Conservation (phyloP, 1,140 invertebrate species). For the Scaptomyza graminum region DNA sequence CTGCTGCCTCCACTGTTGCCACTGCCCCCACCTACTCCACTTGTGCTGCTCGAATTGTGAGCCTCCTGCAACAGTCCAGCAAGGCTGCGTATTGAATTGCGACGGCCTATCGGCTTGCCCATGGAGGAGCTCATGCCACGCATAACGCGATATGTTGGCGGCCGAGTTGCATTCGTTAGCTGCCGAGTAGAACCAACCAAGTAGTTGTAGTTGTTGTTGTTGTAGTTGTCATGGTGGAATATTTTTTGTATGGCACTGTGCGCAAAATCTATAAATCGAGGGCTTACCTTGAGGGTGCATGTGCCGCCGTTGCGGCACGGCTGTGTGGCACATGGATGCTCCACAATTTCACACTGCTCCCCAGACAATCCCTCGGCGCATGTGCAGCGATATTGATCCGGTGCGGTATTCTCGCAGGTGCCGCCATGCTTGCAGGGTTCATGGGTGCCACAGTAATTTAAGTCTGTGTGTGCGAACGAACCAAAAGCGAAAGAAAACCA, state of each 20-base stretch:
- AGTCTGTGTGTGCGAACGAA: constrained; percentile 86
- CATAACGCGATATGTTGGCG: constrained; percentile 72
- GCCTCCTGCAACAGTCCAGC: constrained; percentile 49
- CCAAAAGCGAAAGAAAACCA: constrained; percentile 14
- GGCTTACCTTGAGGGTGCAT: constrained; percentile 85
- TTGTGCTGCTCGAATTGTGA: constrained; percentile 42
- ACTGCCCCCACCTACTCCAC: not conserved
- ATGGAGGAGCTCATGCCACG: constrained; percentile 84
- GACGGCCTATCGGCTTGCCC: constrained; percentile 84
- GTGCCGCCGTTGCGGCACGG: constrained; percentile 95
- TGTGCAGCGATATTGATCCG: constrained; percentile 95
- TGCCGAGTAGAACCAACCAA: constrained; percentile 21
- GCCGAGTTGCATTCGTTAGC: constrained; percentile 65
- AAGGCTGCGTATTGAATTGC: constrained; percentile 73
- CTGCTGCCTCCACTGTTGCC: constrained; percentile 1
- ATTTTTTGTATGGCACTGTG: too few relatives aligned
- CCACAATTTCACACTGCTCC: constrained; percentile 94
- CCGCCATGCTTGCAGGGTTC: constrained; percentile 97
- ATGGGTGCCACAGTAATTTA: constrained; percentile 99
- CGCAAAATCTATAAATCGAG: constrained; percentile 62
- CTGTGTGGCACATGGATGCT: constrained; percentile 94
- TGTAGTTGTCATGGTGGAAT: constrained; percentile 20
- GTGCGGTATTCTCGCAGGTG: constrained; percentile 97
- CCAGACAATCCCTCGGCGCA: constrained; percentile 96
- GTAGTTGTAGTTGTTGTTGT: constrained; percentile 4